Evolutionary conservation across 2,797 vertebrate genomes (phyloP).

Genomic region (Megalops cyprinoides): DNA sequence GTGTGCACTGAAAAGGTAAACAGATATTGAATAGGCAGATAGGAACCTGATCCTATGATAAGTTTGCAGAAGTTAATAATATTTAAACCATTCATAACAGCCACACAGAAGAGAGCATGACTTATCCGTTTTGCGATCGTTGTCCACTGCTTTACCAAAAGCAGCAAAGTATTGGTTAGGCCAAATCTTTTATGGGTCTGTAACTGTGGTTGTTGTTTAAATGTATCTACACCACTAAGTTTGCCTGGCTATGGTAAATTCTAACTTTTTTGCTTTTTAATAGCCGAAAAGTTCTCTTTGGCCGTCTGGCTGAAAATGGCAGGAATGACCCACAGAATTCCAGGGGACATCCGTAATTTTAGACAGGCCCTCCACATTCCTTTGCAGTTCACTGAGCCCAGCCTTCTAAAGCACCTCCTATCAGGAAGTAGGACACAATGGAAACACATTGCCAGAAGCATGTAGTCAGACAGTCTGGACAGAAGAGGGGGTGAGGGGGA

Average conservation of each 20-base stretch:
- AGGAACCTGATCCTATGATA: no score
- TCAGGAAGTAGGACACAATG: constrained; percentile 79
- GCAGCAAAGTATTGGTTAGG: not conserved
- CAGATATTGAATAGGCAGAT: not conserved
- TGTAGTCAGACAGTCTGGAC: constrained; percentile 71
- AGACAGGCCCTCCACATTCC: constrained; percentile 75
- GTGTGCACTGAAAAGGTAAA: not conserved
- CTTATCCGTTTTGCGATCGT: not conserved
- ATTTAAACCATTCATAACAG: no score
- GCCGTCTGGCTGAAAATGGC: constrained; percentile 62
- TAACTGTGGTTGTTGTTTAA: not conserved
- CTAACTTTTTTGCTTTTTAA: constrained; percentile 23
- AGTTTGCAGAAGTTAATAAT: no score
- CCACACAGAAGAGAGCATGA: not conserved
- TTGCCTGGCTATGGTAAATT: constrained; percentile 2
- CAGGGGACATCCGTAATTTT: constrained; percentile 76
- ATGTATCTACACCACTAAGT: not conserved
- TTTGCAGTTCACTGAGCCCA: constrained; percentile 78
- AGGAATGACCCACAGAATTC: constrained; percentile 66
- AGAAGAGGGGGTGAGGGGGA: constrained; percentile 8
- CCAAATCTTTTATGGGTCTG: not conserved
- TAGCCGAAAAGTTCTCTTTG: constrained; percentile 59
- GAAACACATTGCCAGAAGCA: constrained; percentile 78
- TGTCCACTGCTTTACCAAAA: not conserved
- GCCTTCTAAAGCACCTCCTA: constrained; percentile 71